Conservation (phyloP, 2,113 vertebrate genomes). For the Erinaceus europaeus region DNA sequence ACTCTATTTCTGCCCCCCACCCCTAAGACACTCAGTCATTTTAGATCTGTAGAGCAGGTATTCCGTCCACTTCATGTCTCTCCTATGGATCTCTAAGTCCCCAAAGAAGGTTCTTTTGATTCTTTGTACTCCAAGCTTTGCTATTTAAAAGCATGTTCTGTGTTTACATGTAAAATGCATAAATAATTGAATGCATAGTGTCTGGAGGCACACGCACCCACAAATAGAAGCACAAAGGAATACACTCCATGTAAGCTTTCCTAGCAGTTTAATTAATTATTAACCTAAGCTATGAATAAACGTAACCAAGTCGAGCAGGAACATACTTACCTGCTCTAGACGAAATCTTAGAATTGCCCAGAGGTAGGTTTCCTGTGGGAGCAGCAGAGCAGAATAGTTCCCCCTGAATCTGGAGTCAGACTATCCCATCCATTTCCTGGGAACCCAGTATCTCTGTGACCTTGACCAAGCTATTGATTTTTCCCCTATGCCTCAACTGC, state of each 20-base stretch:
- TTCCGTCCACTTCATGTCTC: not conserved
- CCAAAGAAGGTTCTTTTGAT: not conserved
- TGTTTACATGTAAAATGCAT: not conserved
- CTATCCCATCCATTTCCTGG: not conserved
- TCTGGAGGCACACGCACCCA: not conserved
- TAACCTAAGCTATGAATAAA: not conserved
- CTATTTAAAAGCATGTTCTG: not conserved
- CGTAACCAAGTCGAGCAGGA: no score
- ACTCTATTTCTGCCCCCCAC: not conserved
- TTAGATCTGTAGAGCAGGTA: not conserved
- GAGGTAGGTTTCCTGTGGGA: not conserved
- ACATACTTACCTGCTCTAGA: not conserved
- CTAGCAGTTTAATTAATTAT: not conserved
- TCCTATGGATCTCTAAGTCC: not conserved
- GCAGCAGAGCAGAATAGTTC: not conserved
- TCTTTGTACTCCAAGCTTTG: not conserved
- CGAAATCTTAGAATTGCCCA: not conserved
- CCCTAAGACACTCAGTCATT: not conserved
- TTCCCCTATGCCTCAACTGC: not conserved
- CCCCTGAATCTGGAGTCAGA: not conserved
- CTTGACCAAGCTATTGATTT: not conserved
- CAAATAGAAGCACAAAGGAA: not conserved
- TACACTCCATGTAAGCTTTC: not conserved
- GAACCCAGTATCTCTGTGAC: not conserved
- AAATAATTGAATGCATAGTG: not conserved